These are phyloP conservation scores for Dicerorhinus sumatrensis DNA, from an alignment of 2,113 vertebrate species.

Conservation along the genomic window DNA sequence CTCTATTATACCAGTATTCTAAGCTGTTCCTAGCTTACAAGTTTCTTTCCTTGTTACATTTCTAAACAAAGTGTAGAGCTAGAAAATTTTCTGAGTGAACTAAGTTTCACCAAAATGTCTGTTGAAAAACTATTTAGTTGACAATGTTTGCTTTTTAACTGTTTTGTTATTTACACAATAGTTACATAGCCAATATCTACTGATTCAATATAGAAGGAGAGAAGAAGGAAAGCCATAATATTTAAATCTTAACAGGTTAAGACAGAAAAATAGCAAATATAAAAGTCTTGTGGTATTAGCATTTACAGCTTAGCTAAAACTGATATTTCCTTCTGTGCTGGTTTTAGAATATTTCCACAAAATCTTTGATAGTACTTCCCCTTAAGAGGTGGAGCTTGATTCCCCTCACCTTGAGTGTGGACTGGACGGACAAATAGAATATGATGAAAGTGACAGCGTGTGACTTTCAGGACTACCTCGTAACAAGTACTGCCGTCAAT, in stretches of 20 bases:
- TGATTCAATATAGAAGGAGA: background rate
- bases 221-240: background rate
- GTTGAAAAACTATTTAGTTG: background rate
- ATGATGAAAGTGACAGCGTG: fast-evolving
- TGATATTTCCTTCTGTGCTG: background rate
- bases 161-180: background rate
- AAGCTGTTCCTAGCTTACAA: background rate
- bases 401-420: too few relatives aligned
- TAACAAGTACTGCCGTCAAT: background rate
- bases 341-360: background rate
- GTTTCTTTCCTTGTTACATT: background rate
- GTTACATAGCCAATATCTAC: background rate
- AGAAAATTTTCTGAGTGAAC: background rate
- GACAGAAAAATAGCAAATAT: background rate
- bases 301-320: background rate
- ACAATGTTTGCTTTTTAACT: background rate
- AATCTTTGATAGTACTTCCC: background rate
- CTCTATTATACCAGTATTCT: background rate
- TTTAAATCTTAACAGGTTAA: background rate
- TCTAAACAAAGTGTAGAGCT: background rate
- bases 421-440: background rate
- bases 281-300: background rate
- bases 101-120: background rate
- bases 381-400: background rate
- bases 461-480: background rate